A percentile compares a stretch with the other conserved stretches of the same genome.
Conservation (phyloP, 2,113 vertebrate genomes). For the Alaudala cheleensis region DNA sequence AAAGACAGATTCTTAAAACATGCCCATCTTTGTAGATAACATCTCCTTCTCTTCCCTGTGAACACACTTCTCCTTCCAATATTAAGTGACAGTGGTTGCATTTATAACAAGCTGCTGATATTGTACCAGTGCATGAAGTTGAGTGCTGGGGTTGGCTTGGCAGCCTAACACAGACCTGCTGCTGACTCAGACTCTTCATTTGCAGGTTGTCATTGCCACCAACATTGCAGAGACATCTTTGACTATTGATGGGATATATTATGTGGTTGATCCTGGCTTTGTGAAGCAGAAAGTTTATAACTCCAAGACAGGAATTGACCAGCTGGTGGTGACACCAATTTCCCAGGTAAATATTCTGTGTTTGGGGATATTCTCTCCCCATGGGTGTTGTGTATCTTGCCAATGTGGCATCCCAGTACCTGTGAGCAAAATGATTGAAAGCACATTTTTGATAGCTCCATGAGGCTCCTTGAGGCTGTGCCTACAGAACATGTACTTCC, state of each 20-base stretch:
- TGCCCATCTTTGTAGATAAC: background rate
- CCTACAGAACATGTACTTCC: background rate
- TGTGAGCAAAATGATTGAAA: background rate
- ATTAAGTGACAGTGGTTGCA: background rate
- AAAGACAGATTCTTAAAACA: background rate
- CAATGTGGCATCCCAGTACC: background rate
- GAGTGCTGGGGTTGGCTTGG: background rate
- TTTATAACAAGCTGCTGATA: rapidly evolving
- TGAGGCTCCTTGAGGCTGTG: background rate
- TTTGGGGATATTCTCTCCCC: background rate
- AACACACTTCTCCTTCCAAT: background rate
- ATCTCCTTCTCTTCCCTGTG: background rate
- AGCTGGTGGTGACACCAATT: slow-evolving; percentile 97
- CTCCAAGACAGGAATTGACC: slow-evolving; percentile 98
- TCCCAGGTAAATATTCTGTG: slow-evolving; percentile 82
- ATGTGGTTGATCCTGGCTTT: slow-evolving; percentile 96
- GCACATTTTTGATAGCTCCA: background rate
- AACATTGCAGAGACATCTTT: slow-evolving; percentile 97
- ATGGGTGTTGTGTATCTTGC: background rate
- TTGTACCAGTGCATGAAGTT: rapidly evolving
- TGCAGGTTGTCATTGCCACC: slow-evolving; percentile 95
- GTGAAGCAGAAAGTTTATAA: slow-evolving; percentile 99
- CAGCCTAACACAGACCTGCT: background rate
- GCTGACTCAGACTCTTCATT: background rate
- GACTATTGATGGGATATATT: slow-evolving; percentile 98